These are phyloP conservation scores for Esperia sulphurella DNA, from an alignment of 2,888 invertebrate species.

Conservation along the genomic window DNA sequence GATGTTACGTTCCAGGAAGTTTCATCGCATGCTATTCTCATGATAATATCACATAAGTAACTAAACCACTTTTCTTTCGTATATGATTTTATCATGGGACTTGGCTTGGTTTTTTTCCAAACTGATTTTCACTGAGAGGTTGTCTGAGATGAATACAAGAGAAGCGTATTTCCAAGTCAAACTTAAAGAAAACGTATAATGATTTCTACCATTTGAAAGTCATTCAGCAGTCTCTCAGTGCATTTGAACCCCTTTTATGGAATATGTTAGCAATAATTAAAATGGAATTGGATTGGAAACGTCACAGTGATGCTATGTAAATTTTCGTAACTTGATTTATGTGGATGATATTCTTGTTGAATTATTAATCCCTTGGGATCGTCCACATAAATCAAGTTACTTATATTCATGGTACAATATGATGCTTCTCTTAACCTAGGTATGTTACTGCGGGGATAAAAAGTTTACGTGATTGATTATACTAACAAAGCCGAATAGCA, in stretches of 20 bases:
- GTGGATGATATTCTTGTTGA: background rate
- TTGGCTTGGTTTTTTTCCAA: no score
- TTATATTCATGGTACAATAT: no score
- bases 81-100: no score
- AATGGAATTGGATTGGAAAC: slow-evolving; percentile 3
- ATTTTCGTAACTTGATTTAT: background rate
- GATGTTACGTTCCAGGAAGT: background rate
- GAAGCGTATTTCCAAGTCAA: background rate
- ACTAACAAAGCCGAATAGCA: no score
- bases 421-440: no score
- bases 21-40: background rate
- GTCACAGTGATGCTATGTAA: background rate
- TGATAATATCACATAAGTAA: background rate
- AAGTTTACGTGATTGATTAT: no score
- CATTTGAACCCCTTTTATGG: background rate
- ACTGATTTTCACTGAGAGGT: background rate
- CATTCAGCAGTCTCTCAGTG: background rate
- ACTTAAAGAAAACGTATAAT: background rate
- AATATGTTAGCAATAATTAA: background rate
- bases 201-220: background rate
- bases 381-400: background rate
- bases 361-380: background rate
- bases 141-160: background rate
- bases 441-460: no score
- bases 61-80: no score